Base-by-base conservation (phyloP, 1,140 invertebrate species). In the Platyscapa corneri region DNA sequence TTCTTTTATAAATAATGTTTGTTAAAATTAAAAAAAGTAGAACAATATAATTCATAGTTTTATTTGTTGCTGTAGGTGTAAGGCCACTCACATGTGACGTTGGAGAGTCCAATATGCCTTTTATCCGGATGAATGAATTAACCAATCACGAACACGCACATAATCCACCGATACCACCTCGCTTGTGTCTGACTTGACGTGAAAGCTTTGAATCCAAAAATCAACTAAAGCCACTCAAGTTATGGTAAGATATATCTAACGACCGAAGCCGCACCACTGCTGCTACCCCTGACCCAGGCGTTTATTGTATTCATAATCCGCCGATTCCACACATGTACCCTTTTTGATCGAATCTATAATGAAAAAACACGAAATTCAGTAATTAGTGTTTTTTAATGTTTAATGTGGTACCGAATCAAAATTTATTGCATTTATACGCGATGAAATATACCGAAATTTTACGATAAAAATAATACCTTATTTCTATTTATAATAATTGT, bases 71-170 rank as follows among this genome's bases (percentile, higher is more conserved):
- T 82, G 5, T 90, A 97, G 97, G 97, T 6, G 97, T 98, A 91
- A 93, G 97, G 74, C 97, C 97, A 0, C 98, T 96, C 91, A 96
- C 96, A 87, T 99, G 98, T 90, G 96, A 98, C 74, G 95, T 96
- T 46, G 95, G 96, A 70, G 95, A 95, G 70, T 99, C 98, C 89
- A 96, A 96, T 0, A 98, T 98, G 91, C 96, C 96, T 0, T 99
- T 99, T 89, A 98, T 98, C 0, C 94, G 98, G 86, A 99, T 98
- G 91, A 98, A 99, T 92, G 98, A 99, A 90, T 92, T 99, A 65
- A 98, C 98, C 0, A 94, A 98, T 37, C 98, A 99, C 92, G 96
- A 97, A 88, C 94, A 97, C 82, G 99, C 98, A 78, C 98, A 99
- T 91, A 97, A n/a, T n/a, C n/a, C n/a, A n/a, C n/a, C 97, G 0